phyloP scores from a whole-genome alignment of 1,140 invertebrate species.

The Sweltsa coloradensis region DNA sequence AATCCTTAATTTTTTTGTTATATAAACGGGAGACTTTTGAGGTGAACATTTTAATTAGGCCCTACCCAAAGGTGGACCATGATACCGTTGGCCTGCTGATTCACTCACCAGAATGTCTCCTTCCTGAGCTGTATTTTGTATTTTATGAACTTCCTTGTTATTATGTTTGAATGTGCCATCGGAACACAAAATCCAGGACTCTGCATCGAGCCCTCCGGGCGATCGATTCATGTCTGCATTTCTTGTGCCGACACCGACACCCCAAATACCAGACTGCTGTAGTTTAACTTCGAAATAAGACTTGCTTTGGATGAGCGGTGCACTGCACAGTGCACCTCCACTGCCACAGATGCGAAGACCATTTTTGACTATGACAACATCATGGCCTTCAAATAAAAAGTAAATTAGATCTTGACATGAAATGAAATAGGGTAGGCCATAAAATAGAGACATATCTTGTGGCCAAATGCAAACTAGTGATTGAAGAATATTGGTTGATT shows the following conservation, averaged over 20 bases:
- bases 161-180: slow-evolving; percentile 65
- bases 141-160: slow-evolving; percentile 39
- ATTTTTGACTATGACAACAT: slow-evolving; percentile 97
- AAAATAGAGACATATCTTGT: neutral
- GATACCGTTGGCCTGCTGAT: too few relatives aligned
- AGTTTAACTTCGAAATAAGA: slow-evolving; percentile 98
- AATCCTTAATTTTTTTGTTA: too few relatives aligned
- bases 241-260: slow-evolving; percentile 80
- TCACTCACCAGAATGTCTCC: slow-evolving; percentile 79
- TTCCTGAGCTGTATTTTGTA: slow-evolving; percentile 59
- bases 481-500: neutral
- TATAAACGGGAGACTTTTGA: too few relatives aligned
- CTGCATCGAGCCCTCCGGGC: slow-evolving; percentile 70
- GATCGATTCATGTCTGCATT: slow-evolving; percentile 75
- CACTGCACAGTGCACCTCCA: slow-evolving; percentile 85
- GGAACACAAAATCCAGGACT: slow-evolving; percentile 88
- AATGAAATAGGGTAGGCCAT: neutral
- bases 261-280: slow-evolving; percentile 92
- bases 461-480: neutral
- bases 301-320: slow-evolving; percentile 92
- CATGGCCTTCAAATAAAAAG: slow-evolving; percentile 59
- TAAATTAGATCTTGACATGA: neutral
- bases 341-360: slow-evolving; percentile 89
- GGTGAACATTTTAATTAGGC: too few relatives aligned
- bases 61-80: too few relatives aligned